Percentiles rank a stretch among this genome's conserved stretches.
Evolutionary conservation across 2,797 vertebrate genomes (phyloP).

Genomic region (Gorsachius magnificus): DNA sequence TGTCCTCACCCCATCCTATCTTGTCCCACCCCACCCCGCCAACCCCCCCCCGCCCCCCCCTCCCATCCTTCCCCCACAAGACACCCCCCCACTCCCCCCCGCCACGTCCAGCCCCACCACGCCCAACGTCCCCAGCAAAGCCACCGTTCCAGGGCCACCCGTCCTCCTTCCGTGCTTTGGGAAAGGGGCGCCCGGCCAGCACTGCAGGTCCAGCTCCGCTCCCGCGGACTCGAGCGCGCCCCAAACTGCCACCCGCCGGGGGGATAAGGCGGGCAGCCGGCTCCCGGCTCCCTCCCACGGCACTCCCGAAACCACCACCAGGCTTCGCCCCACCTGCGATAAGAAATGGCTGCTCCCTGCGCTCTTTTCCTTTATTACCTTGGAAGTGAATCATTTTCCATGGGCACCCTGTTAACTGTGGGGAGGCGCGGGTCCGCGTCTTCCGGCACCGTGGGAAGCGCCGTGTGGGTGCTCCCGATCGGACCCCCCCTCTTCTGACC

Average conservation of each 20-base stretch:
- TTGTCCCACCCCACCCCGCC: no score
- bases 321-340: background rate
- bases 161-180: background rate
- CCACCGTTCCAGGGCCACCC: accelerated
- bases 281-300: background rate
- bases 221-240: background rate
- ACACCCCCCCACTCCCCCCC: no score
- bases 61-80: background rate
- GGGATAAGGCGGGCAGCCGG: background rate
- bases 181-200: no score
- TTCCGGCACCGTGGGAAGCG: accelerated
- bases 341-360: background rate
- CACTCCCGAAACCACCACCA: accelerated
- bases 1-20: background rate
- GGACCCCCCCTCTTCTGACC: background rate
- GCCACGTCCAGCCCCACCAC: background rate
- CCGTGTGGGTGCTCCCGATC: accelerated
- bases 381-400: background rate
- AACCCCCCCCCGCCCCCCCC: background rate
- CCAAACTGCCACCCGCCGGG: accelerated
- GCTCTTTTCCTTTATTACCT: background rate
- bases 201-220: accelerated
- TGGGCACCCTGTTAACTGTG: accelerated
- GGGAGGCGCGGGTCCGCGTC: accelerated
- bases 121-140: accelerated